Percentiles rank a stretch among this genome's conserved stretches.
These are phyloP conservation scores for Hetaerina titia DNA, from an alignment of 2,888 invertebrate species.

Conservation along the genomic window DNA sequence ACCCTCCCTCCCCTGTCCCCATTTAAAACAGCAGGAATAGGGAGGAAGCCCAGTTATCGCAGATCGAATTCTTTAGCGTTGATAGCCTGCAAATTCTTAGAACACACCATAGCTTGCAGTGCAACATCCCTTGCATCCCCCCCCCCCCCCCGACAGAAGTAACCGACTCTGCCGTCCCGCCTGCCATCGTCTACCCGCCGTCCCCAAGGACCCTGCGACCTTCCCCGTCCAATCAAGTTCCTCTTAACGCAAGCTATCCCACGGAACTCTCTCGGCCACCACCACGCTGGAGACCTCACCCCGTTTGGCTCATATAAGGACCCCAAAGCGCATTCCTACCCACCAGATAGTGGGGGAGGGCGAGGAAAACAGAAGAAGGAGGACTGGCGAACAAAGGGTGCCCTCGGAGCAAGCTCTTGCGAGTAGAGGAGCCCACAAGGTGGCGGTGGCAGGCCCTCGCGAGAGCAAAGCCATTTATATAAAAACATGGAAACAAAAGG, in stretches of 20 bases:
- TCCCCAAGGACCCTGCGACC: background rate
- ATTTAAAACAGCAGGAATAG: no score
- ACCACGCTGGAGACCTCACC: background rate
- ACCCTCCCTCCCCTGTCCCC: no score
- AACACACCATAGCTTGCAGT: no score
- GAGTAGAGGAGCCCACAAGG: background rate
- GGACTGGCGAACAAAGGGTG: conserved; percentile 1
- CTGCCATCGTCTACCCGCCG: background rate
- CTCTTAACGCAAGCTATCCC: background rate
- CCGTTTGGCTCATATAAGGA: conserved; percentile 1
- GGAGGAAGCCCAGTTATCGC: no score
- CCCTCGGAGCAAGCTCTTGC: background rate
- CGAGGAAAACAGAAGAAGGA: background rate
- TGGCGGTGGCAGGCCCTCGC: background rate
- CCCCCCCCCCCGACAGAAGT: no score
- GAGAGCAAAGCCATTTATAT: conserved; percentile 19
- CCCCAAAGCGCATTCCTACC: background rate
- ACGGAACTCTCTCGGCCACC: background rate
- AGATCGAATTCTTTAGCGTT: no score
- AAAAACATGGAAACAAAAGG: conserved; percentile 14
- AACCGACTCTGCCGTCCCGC: no score
- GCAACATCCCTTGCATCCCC: no score
- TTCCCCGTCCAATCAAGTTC: background rate
- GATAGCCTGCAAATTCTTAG: no score
- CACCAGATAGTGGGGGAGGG: background rate